Evolutionary conservation across 2,888 invertebrate genomes (phyloP), one percentile per base, ranked within the genome.

Genomic region (Barypeithes pellucidus): DNA sequence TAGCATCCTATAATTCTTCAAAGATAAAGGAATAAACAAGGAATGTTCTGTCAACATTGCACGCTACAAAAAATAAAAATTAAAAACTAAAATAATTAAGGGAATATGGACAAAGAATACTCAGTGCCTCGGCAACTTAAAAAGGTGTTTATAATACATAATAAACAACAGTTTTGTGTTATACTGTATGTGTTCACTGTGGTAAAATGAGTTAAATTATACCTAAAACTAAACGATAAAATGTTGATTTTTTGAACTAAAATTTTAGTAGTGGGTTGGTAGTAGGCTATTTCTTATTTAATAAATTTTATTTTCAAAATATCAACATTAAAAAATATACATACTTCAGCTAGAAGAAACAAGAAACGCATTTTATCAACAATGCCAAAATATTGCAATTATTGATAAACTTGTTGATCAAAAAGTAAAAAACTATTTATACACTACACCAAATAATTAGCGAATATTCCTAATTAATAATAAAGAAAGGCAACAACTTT

Each of bases 61-160:
- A 61, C 39, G 39, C 2, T 18, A 39, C 29, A 50, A 63, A 63
- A 22, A 14, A 50, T 65, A 57, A 45, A 57, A 67, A n/a, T n/a
- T 39, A 39, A 39, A 39, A 39, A 39, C 12, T 11, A 36, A 12
- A 43, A 43, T 16, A 39, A 54, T 71, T 77, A 77, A 76, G 52
- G 73, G 73, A 75, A 71, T 39, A 39, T 39, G 9, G 77, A 74
- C 14, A 75, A 67, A 77, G 70, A 71, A 72, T 81, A 83, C 83
- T 84, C 85, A 85, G 84, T 84, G 84, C 84, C 83, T 79, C 82
- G 79, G 84, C 54, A 73, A 76, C 67, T 52, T 39, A 73, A 75
- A 62, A 59, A 60, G 71, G 61, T 57, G 52, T 68, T 57, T 67
- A 65, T 62, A 52, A 43, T 63, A 39, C 8, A 24, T 60, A 8